phyloP scores from a whole-genome alignment of 2,797 vertebrate species.

The Uromys caudimaculatus region DNA sequence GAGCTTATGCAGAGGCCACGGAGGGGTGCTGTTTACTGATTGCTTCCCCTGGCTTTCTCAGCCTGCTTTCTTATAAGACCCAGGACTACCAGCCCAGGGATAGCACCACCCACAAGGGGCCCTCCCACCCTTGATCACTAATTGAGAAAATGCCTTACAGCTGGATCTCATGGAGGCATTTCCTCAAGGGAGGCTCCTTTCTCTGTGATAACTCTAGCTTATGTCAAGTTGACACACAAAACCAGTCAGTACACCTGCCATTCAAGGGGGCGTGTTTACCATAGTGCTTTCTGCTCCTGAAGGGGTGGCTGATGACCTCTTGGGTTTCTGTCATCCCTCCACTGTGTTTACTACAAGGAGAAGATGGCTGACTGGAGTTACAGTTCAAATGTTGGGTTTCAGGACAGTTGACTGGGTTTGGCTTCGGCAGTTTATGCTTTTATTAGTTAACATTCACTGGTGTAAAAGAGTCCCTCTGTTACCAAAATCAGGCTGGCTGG shows the following conservation, averaged over 20 bases:
- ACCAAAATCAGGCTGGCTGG: not conserved
- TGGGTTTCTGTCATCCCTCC: accelerated
- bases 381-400: not conserved
- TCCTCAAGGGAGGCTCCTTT: not conserved
- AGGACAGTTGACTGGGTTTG: not conserved
- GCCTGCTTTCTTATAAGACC: not conserved
- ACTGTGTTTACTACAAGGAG: not conserved
- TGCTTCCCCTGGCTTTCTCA: not conserved
- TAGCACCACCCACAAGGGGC: too few relatives aligned
- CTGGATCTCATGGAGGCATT: not conserved
- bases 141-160: not conserved
- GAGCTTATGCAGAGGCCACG: not conserved
- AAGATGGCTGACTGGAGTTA: not conserved
- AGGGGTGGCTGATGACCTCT: not conserved
- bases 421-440: not conserved
- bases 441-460: not conserved
- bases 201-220: not conserved
- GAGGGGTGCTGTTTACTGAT: not conserved
- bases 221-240: not conserved
- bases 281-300: not conserved
- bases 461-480: not conserved
- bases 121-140: not conserved
- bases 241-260: not conserved
- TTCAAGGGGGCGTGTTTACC: accelerated
- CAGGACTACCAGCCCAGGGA: not conserved